A percentile compares a stretch with the other conserved stretches of the same genome.
phyloP scores from a whole-genome alignment of 1,140 invertebrate species.

The Harpegnathos saltator region DNA sequence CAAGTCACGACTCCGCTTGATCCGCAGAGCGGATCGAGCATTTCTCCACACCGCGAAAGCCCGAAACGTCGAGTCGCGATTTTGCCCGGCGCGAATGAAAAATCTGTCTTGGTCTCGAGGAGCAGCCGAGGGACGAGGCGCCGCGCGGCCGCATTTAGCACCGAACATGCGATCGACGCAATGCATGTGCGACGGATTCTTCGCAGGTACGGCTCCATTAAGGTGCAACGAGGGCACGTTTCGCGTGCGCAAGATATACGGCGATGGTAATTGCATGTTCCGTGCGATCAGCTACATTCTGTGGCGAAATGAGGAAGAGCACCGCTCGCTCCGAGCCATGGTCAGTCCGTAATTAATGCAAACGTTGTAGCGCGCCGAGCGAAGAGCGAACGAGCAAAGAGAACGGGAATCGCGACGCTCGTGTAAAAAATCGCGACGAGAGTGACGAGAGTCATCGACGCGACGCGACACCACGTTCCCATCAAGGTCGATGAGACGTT shows the following conservation, averaged over 20 bases:
- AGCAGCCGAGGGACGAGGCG: no score
- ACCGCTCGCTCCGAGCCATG: slow-evolving; percentile 74
- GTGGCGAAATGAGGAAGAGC: slow-evolving; percentile 79
- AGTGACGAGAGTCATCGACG: slow-evolving; percentile 3
- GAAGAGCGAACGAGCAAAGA: background rate
- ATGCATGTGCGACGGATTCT: background rate
- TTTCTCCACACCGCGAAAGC: no score
- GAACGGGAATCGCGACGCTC: background rate
- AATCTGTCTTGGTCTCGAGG: no score
- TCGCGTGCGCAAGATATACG: slow-evolving; percentile 79
- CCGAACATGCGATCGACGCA: slow-evolving; percentile 10
- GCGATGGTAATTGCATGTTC: slow-evolving; percentile 83
- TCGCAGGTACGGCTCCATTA: slow-evolving; percentile 77
- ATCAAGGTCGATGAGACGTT: no score
- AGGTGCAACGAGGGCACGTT: slow-evolving; percentile 77
- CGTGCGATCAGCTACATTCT: slow-evolving; percentile 80
- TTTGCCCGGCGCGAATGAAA: no score
- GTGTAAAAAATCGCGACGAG: background rate
- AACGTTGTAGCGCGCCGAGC: background rate
- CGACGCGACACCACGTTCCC: background rate
- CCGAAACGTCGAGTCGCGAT: no score
- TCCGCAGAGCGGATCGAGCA: no score
- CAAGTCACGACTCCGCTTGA: no score
- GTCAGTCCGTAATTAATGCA: slow-evolving; percentile 55
- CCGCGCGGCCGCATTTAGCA: background rate